Conservation (phyloP, 1,140 invertebrate species). For the Formica exsecta region DNA sequence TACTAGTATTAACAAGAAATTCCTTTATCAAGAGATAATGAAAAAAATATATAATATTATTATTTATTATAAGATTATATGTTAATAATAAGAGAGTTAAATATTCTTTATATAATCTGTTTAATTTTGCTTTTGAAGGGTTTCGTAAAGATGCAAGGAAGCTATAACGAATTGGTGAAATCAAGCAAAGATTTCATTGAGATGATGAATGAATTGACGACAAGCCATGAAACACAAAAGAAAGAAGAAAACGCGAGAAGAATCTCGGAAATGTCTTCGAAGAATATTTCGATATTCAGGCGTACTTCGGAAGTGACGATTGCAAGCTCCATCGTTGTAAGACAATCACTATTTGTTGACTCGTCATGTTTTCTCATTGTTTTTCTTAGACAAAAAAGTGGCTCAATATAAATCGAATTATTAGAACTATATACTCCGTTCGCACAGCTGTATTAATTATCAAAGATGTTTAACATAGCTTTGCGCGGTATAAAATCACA, state of each 20-base stretch:
- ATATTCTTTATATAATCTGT: not conserved
- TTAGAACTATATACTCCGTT: not conserved
- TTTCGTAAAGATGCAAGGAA: constrained; percentile 87
- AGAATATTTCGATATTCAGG: not conserved
- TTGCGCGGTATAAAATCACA: no score
- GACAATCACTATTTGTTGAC: not conserved
- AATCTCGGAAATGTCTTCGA: constrained; percentile 29
- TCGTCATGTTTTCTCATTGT: not conserved
- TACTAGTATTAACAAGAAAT: no score
- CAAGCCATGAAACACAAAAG: constrained; percentile 75
- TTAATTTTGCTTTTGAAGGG: constrained; percentile 84
- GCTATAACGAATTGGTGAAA: constrained; percentile 86
- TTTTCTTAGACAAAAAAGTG: not conserved
- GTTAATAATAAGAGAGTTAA: not conserved
- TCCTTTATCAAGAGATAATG: no score
- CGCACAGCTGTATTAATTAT: not conserved
- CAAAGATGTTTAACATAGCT: no score
- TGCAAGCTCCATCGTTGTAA: constrained; percentile 27
- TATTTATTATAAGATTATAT: not conserved
- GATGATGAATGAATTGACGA: constrained; percentile 70
- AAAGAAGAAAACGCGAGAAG: constrained; percentile 69
- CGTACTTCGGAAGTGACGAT: not conserved
- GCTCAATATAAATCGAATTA: not conserved
- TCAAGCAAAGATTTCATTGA: constrained; percentile 87
- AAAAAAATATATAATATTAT: not conserved